Base-by-base conservation (phyloP, 37 sponge, comb jelly and placozoan genomes). In the Mnemiopsis leidyi region DNA sequence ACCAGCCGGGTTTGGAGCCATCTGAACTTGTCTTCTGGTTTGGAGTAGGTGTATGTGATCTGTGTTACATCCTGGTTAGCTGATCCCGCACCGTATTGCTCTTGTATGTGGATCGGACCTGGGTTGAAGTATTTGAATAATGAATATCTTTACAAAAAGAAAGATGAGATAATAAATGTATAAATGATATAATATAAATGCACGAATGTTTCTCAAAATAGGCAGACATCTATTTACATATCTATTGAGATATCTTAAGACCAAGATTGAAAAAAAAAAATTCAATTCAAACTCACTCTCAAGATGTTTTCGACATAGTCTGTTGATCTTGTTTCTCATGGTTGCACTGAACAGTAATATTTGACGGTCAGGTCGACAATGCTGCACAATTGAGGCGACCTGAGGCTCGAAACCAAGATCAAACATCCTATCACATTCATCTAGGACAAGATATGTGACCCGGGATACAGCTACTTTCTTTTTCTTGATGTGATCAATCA, bases 351-450 rank as follows among this genome's bases (percentile, higher is more conserved):
- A 98, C 40, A 98, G 93, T 34, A 98, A 39, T 38, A 69, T 32
- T 37, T 92, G 69, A 5, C 92, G 61, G 20, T 68, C 69, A 33
- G 82, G 82, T 16, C 82, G 82, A 21, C 82, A 79, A 23, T 29
- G 23, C 38, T 79, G 82, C 32, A 79, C 82, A 23, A 79, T 79
- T 9, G 82, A 79, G 7, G 34, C 7, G 21, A 79, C 82, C 23
- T 92, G 69, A 7, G 82, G 82, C 29, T 79, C 96, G 75, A 98
- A 98, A 0, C 99, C 99, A 95, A 98, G 95, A 93, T 98, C 99
- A 94, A 98, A 98, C 99, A 98, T 98, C n/a, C 99, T 88, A 71
- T 98, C 99, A 29, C 97, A 97, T 94, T 98, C 99, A 93, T 98
- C 99, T 92, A 98, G 94, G 38, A 98, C 99, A 0, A 98, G 95